Conservation (phyloP, 2,888 invertebrate species). For the Trachelus stipa region DNA sequence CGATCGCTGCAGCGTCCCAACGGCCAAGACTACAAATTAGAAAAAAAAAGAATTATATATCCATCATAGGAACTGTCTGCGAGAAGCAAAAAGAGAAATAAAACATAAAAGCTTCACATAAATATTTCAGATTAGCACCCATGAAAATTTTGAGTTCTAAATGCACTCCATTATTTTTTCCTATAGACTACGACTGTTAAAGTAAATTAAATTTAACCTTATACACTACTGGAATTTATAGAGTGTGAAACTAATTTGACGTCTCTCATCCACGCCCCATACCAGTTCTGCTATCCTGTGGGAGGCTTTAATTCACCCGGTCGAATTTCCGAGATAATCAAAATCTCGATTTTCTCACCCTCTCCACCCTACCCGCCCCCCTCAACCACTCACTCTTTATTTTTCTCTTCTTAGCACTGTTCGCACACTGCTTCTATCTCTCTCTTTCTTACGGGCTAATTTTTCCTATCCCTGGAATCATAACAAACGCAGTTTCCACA, state of each 20-base stretch:
- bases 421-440: not conserved
- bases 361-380: no score
- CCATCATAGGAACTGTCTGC: not conserved
- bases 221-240: not conserved
- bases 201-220: not conserved
- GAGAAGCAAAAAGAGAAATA: not conserved
- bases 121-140: not conserved
- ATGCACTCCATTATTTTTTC: not conserved
- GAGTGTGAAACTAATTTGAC: conserved; percentile 3
- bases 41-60: not conserved
- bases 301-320: not conserved
- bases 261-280: not conserved
- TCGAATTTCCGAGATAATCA: not conserved
- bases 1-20: not conserved
- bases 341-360: not conserved
- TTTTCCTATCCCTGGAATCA: not conserved
- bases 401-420: no score
- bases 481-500: not conserved
- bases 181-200: not conserved
- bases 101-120: not conserved
- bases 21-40: not conserved
- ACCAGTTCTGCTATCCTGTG: not conserved
- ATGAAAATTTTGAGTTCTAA: not conserved
- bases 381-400: no score
- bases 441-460: not conserved